Evolutionary conservation across 2,888 invertebrate genomes (phyloP).

Genomic region (Coenonympha arcania): DNA sequence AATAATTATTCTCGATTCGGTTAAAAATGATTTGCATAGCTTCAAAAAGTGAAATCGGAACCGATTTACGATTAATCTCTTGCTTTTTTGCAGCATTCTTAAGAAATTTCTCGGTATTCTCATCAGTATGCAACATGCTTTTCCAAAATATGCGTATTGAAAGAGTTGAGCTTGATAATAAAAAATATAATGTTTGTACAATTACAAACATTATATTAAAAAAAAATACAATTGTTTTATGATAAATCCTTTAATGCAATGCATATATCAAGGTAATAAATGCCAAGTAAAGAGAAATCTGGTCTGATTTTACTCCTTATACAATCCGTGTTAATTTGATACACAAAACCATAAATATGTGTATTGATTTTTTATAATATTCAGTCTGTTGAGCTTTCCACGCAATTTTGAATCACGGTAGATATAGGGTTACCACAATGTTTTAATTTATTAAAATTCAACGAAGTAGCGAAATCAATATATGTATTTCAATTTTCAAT

Average conservation of each 20-base stretch:
- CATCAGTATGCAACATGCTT: not conserved
- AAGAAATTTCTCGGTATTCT: not conserved
- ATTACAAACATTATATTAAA: too few relatives aligned
- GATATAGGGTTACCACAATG: not conserved
- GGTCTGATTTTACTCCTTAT: not conserved
- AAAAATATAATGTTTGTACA: not conserved
- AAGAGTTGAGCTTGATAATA: not conserved
- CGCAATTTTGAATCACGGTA: not conserved
- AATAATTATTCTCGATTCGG: not conserved
- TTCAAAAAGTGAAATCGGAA: not conserved
- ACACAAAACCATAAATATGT: not conserved
- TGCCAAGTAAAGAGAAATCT: not conserved
- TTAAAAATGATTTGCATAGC: not conserved
- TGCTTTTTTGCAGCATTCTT: not conserved
- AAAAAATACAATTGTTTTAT: too few relatives aligned
- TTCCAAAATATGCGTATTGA: not conserved
- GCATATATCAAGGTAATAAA: not conserved
- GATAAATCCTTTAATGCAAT: not conserved
- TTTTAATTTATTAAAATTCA: not conserved
- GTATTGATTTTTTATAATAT: slow-evolving; percentile 4
- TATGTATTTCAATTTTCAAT: too few relatives aligned
- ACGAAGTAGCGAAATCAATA: too few relatives aligned
- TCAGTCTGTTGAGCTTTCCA: not conserved
- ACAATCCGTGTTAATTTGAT: not conserved
- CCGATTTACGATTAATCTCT: not conserved